phyloP scores from a whole-genome alignment of 2,113 vertebrate species.

The Puntigrus tetrazona region DNA sequence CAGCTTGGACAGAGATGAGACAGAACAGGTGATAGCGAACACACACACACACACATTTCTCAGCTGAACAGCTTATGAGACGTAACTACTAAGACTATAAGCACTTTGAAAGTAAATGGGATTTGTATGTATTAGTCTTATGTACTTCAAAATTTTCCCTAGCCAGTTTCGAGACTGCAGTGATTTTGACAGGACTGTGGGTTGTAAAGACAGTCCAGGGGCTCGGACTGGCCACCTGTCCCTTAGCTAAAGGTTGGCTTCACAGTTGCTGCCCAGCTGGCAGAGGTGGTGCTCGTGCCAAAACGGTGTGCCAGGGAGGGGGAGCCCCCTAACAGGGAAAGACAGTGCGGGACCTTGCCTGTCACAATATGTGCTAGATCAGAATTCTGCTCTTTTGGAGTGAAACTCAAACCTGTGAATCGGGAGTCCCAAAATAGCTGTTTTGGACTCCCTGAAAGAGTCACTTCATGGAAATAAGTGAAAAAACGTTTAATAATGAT shows the following conservation, averaged over 20 bases:
- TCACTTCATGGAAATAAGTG: neutral
- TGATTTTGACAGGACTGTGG: neutral
- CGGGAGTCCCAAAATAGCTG: neutral
- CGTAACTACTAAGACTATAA: neutral
- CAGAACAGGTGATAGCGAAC: conserved; percentile 43
- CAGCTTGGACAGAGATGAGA: conserved; percentile 56
- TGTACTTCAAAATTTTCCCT: neutral
- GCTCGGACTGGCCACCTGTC: conserved; percentile 45
- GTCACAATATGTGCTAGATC: conserved; percentile 50
- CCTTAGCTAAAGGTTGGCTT: conserved; percentile 32
- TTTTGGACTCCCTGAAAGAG: neutral
- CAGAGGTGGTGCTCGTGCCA: conserved; percentile 31
- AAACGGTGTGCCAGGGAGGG: conserved; percentile 4
- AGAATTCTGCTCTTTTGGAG: conserved; percentile 45
- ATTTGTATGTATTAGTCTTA: neutral
- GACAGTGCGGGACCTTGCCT: conserved; percentile 51
- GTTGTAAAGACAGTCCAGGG: conserved; percentile 31
- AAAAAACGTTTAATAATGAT: neutral
- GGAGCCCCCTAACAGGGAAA: conserved; percentile 49
- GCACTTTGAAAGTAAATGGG: neutral
- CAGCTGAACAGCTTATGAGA: neutral
- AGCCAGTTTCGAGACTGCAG: neutral
- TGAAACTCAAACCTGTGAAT: conserved; percentile 22
- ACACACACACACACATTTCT: conserved; percentile 2
- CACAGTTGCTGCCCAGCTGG: conserved; percentile 45